phyloP scores from a whole-genome alignment of 2,113 vertebrate genomes.

The Lepus europaeus region DNA sequence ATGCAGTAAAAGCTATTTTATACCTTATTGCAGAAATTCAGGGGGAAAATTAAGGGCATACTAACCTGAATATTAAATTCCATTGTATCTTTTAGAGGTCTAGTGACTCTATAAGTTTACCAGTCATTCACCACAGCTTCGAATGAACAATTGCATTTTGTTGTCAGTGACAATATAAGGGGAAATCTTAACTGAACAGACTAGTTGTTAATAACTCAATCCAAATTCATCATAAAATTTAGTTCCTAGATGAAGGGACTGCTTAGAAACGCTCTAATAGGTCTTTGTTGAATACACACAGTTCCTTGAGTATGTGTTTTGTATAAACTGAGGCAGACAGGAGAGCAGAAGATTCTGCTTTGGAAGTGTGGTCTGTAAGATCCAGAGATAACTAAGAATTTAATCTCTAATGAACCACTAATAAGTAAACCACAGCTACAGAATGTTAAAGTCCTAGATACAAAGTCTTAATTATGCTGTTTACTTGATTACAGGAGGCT shows the following conservation, averaged over 20 bases:
- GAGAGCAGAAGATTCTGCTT: not conserved
- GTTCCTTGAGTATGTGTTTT: not conserved
- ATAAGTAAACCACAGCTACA: constrained; percentile 14
- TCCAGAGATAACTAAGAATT: not conserved
- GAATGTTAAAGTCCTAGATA: constrained; percentile 49
- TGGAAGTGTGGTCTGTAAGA: not conserved
- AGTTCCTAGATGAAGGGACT: not conserved
- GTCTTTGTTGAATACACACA: not conserved
- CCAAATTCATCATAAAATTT: not conserved
- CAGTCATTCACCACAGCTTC: not conserved
- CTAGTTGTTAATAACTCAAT: not conserved
- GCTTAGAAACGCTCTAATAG: constrained; percentile 27
- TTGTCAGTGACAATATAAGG: not conserved
- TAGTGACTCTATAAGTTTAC: not conserved
- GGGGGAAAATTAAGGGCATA: not conserved
- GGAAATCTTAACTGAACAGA: not conserved
- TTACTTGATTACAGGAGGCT: constrained; percentile 52
- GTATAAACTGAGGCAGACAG: constrained; percentile 47
- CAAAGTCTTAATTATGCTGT: constrained; percentile 40
- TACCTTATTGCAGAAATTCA: constrained; percentile 48
- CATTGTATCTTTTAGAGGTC: constrained; percentile 5
- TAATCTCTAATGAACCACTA: constrained; percentile 46
- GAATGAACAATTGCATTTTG: not conserved
- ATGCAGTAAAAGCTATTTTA: constrained; percentile 48
- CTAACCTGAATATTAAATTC: not conserved